These are phyloP conservation scores for Crotalus helleri DNA, from an alignment of 2,113 vertebrate species.

Conservation along the genomic window DNA sequence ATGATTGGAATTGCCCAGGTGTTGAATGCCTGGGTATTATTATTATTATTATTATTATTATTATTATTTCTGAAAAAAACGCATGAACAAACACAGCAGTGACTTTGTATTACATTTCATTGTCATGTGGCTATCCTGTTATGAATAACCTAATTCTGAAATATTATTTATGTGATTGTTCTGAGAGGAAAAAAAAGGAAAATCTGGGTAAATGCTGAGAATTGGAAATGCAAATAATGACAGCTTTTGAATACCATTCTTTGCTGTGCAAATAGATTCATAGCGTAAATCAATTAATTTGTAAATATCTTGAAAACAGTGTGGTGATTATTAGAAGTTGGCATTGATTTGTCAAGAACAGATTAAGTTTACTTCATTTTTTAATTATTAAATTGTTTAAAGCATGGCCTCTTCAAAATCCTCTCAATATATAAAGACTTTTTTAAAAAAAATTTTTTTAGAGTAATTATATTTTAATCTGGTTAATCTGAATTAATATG, in stretches of 20 bases:
- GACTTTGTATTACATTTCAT: background rate
- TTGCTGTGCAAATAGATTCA: background rate
- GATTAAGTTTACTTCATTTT: background rate
- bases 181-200: background rate
- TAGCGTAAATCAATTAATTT: background rate
- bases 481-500: background rate
- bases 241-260: background rate
- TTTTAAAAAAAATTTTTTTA: background rate
- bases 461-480: background rate
- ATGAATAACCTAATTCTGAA: background rate
- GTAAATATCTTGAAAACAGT: background rate
- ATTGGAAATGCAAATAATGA: background rate
- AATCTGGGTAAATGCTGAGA: background rate
- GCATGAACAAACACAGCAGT: background rate
- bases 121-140: background rate
- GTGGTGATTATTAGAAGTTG: background rate
- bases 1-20: too few relatives aligned
- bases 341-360: background rate
- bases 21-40: too few relatives aligned
- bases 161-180: background rate
- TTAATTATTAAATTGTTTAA: background rate
- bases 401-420: background rate
- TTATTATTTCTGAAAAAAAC: background rate
- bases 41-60: too few relatives aligned
- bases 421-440: background rate